These are phyloP conservation scores for Hydraecia micacea DNA, from an alignment of 2,888 invertebrate genomes.

Conservation along the genomic window DNA sequence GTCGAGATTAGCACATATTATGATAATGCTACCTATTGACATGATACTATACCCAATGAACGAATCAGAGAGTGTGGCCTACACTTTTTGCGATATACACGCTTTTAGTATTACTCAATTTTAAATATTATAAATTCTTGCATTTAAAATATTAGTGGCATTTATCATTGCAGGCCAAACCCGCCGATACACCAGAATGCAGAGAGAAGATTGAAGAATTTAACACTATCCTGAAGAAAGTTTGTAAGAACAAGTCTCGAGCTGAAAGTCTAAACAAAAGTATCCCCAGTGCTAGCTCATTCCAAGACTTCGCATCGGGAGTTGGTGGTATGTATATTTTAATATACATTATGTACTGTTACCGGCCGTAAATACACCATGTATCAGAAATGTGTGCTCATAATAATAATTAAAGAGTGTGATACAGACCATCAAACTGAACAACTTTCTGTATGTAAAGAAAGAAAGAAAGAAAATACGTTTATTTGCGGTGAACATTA, in stretches of 20 bases:
- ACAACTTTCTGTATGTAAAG: too few species aligned
- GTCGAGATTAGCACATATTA: not conserved
- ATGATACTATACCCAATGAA: not conserved
- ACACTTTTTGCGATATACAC: not conserved
- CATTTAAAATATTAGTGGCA: conserved; percentile 40
- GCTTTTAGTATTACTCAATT: conserved; percentile 6
- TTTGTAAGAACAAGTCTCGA: conserved; percentile 70
- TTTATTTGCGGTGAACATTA: too few species aligned
- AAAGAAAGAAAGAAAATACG: too few species aligned
- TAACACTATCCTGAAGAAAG: conserved; percentile 75
- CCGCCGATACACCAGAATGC: conserved; percentile 67
- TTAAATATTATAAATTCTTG: conserved; percentile 23
- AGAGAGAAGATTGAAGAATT: conserved; percentile 78
- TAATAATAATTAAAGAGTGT: not conserved
- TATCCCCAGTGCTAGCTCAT: conserved; percentile 73
- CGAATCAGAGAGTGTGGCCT: not conserved
- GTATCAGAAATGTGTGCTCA: not conserved
- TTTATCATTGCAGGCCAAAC: conserved; percentile 68
- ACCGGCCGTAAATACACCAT: not conserved
- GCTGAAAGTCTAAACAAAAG: conserved; percentile 61
- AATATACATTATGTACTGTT: not conserved
- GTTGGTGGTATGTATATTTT: conserved; percentile 73
- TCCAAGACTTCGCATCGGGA: conserved; percentile 80
- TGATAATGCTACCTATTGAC: not conserved
- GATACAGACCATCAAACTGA: too few species aligned